Conservation (phyloP, 2,888 invertebrate genomes). For the Andrena dorsata region DNA sequence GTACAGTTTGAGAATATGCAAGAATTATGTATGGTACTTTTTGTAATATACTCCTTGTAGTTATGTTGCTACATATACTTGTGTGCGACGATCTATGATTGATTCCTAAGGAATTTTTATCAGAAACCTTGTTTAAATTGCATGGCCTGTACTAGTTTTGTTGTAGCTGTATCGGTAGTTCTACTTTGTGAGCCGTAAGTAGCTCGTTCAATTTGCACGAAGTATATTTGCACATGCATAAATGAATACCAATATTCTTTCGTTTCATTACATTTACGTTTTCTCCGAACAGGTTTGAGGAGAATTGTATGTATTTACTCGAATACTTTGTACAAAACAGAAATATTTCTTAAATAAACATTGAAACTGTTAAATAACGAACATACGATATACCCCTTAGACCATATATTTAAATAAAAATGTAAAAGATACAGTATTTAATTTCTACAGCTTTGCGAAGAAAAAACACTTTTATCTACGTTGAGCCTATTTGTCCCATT, state of each 20-base stretch:
- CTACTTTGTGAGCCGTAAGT: not conserved
- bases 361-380: slow-evolving; percentile 4
- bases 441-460: too few species aligned
- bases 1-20: not conserved
- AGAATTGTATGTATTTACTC: not conserved
- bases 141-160: slow-evolving; percentile 10
- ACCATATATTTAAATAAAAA: slow-evolving; percentile 2
- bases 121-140: not conserved
- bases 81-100: slow-evolving; percentile 21
- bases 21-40: slow-evolving; percentile 1
- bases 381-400: not conserved
- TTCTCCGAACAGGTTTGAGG: not conserved
- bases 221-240: not conserved
- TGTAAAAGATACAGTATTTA: not conserved
- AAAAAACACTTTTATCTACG: too few species aligned
- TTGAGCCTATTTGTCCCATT: too few species aligned
- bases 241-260: slow-evolving; percentile 12
- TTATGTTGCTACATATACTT: slow-evolving; percentile 15
- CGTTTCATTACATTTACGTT: slow-evolving; percentile 11
- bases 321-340: slow-evolving; percentile 18
- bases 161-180: slow-evolving; percentile 6
- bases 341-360: slow-evolving; percentile 32
- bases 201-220: slow-evolving; percentile 1
- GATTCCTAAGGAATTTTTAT: slow-evolving; percentile 51
- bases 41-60: slow-evolving; percentile 15